phyloP scores from a whole-genome alignment of 2,888 invertebrate species.

The Cremastinae sp. region DNA sequence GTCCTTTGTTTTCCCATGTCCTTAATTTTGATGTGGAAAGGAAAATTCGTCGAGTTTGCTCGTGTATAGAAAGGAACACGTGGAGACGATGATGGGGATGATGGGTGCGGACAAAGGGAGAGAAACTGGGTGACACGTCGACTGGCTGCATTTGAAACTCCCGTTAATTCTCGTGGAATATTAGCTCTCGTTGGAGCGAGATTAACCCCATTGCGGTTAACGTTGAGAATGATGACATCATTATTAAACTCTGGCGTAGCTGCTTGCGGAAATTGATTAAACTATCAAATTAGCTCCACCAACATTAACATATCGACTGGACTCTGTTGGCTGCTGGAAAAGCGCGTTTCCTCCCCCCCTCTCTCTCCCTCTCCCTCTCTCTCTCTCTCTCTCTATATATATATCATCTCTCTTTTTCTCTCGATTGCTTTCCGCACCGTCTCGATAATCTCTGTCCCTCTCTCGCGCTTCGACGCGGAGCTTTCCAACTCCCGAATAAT shows the following conservation, averaged over 20 bases:
- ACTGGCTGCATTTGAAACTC: constrained; percentile 78
- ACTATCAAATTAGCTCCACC: constrained; percentile 80
- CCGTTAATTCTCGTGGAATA: constrained; percentile 78
- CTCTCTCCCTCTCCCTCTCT: too few relatives aligned
- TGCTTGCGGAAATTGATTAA: constrained; percentile 80
- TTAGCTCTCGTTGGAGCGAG: constrained; percentile 79
- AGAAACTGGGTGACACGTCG: constrained; percentile 48
- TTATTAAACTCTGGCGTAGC: constrained; percentile 79
- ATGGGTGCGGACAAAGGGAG: constrained; percentile 21
- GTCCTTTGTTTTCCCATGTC: too few relatives aligned
- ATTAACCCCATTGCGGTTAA: constrained; percentile 78
- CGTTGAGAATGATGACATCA: constrained; percentile 80
- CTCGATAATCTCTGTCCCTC: constrained; percentile 51
- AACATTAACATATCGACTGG: constrained; percentile 76
- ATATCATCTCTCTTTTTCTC: too few relatives aligned
- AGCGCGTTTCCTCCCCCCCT: constrained; percentile 20
- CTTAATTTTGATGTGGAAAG: too few relatives aligned
- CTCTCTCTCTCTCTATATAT: too few relatives aligned
- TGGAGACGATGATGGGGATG: neutral
- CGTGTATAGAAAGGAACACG: too few relatives aligned
- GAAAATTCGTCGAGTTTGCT: too few relatives aligned
- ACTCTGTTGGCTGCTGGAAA: too few relatives aligned
- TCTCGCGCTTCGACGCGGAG: constrained; percentile 21
- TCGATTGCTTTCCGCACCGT: constrained; percentile 50
- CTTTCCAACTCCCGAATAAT: constrained; percentile 47